Evolutionary conservation across 2,797 vertebrate species (phyloP).

Genomic region (Syncerus caffer): DNA sequence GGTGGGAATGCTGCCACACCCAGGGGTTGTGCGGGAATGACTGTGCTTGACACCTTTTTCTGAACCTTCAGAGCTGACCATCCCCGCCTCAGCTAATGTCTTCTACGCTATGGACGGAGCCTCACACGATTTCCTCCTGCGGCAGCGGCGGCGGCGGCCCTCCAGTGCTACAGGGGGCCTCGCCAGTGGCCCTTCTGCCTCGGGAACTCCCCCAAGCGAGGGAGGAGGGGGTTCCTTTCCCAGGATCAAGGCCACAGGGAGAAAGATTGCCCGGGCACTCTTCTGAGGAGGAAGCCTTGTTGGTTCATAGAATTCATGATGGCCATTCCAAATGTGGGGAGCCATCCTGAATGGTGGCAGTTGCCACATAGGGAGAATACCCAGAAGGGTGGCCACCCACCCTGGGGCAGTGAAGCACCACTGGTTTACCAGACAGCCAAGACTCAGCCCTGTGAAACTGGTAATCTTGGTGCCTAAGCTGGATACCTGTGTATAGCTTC

Average conservation of each 20-base stretch:
- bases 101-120: slow-evolving; percentile 94
- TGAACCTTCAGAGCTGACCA: slow-evolving; percentile 86
- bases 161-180: neutral
- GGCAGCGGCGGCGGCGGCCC: slow-evolving; percentile 72
- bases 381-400: neutral
- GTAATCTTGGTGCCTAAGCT: neutral
- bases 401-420: slow-evolving; percentile 48
- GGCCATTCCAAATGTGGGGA: neutral
- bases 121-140: slow-evolving; percentile 90
- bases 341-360: neutral
- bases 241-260: slow-evolving; percentile 91
- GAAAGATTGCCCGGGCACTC: slow-evolving; percentile 85
- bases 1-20: neutral
- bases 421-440: neutral
- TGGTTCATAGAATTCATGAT: neutral
- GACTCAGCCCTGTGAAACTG: neutral
- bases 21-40: rapidly evolving
- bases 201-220: slow-evolving; percentile 48
- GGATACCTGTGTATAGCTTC: neutral
- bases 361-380: neutral
- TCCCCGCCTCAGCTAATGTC: slow-evolving; percentile 91
- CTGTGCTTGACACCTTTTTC: neutral
- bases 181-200: slow-evolving; percentile 65
- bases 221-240: slow-evolving; percentile 91
- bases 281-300: slow-evolving; percentile 67